Evolutionary conservation across 2,888 invertebrate species (phyloP), one percentile per base, ranked within the genome.

Genomic region (Stenodera caucasica): DNA sequence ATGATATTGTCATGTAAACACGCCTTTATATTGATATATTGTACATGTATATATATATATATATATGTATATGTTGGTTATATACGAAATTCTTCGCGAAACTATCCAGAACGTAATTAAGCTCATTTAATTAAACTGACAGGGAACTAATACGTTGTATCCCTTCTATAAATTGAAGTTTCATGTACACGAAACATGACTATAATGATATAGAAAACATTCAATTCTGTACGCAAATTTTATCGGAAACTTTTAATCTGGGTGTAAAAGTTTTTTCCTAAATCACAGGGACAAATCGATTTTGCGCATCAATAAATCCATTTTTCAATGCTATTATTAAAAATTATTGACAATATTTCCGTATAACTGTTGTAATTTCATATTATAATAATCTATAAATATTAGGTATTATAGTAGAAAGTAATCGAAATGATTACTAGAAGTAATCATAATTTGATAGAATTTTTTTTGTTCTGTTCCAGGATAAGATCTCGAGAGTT

Each of bases 111-210:
- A 75, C 70, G 75, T 77, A 78, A 80, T 79, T 79, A 78, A 75
- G 77, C 74, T 73, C 76, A 78, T 80, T 80, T 79, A 79, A 80
- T 80, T 78, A 78, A 76, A 76, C 74, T 77, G 79, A 77, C 79
- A 76, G 77, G 72, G 74, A 77, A 78, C 77, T 79, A 78, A 79
- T 78, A 75, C 75, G 61, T 67, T 74, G 71, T 73, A 72, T 72
- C 74, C 74, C 74, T 40, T 40, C 75, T 75, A 78, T 78, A 78
- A 78, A 79, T 79, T 78, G 78, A 77, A 78, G 75, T 79, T 79
- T 77, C 78, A 72, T 79, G 78, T 79, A 76, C 67, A 65, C 68
- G 18, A 40, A 67, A 67, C 71, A 71, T 69, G 66, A 67, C 61
- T 70, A 70, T 72, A 74, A 74, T 71, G 73, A 72, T 72, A 73